phyloP scores from a whole-genome alignment of 2,797 vertebrate genomes.

The Gastrophryne carolinensis region DNA sequence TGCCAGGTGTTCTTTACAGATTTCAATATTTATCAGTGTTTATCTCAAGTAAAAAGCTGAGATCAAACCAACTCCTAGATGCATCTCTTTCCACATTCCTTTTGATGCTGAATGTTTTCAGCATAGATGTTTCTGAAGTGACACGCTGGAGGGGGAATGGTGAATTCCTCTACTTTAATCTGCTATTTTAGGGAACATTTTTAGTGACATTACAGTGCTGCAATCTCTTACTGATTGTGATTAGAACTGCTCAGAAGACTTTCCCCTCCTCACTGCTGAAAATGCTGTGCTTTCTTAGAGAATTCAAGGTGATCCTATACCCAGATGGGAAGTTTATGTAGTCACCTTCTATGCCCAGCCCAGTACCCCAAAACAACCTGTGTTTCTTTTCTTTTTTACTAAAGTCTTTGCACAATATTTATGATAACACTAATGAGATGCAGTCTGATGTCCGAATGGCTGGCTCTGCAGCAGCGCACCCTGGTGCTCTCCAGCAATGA shows the following conservation, averaged over 20 bases:
- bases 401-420: too few relatives aligned
- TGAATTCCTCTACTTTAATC: conserved; percentile 5
- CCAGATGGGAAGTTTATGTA: too few relatives aligned
- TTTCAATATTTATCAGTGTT: conserved; percentile 24
- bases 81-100: conserved; percentile 9
- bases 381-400: too few relatives aligned
- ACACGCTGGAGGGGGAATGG: not conserved
- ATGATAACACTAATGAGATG: too few relatives aligned
- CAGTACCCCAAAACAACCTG: too few relatives aligned
- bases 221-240: not conserved
- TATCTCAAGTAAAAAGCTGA: conserved; percentile 1
- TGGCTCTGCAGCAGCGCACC: too few relatives aligned
- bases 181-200: not conserved
- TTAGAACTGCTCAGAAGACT: not conserved
- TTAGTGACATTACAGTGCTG: not conserved
- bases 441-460: too few relatives aligned
- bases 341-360: too few relatives aligned
- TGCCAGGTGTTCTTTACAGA: not conserved
- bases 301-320: too few relatives aligned
- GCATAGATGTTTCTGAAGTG: conserved; percentile 12
- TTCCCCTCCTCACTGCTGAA: not conserved
- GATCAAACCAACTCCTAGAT: conserved; percentile 36
- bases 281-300: too few relatives aligned
- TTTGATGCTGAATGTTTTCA: conserved; percentile 37
- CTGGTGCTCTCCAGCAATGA: too few relatives aligned